Conservation (phyloP, 64 coral and sea anemone genomes). For the Stichodactyla mertensii region DNA sequence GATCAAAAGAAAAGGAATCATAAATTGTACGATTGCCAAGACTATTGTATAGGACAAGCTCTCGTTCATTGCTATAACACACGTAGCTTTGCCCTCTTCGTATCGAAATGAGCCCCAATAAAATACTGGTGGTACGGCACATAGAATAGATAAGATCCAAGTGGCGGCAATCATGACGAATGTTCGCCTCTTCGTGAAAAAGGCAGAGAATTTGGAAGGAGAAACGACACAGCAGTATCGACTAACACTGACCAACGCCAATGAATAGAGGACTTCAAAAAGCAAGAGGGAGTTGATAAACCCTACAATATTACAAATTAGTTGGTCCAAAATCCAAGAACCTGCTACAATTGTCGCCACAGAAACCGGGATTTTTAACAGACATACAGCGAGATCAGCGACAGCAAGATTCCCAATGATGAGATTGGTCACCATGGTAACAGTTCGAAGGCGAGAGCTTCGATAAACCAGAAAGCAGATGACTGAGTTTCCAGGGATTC, state of each 20-base stretch:
- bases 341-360: slow-evolving; percentile 61
- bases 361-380: slow-evolving; percentile 81
- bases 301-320: slow-evolving; percentile 55
- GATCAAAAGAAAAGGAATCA: slow-evolving; percentile 67
- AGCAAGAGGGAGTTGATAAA: slow-evolving; percentile 77
- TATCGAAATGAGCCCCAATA: slow-evolving; percentile 58
- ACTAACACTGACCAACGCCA: slow-evolving; percentile 77
- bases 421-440: slow-evolving; percentile 78
- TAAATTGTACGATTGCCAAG: slow-evolving; percentile 56
- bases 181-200: slow-evolving; percentile 66
- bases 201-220: slow-evolving; percentile 63
- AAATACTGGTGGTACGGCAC: slow-evolving; percentile 54
- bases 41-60: slow-evolving; percentile 61
- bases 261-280: slow-evolving; percentile 74
- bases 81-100: slow-evolving; percentile 50
- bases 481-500: slow-evolving; percentile 69
- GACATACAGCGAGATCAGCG: slow-evolving; percentile 68
- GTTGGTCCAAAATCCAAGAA: slow-evolving; percentile 28
- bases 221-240: slow-evolving; percentile 90
- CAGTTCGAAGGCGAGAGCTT: slow-evolving; percentile 66
- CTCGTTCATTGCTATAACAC: slow-evolving; percentile 47
- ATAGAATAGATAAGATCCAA: slow-evolving; percentile 60
- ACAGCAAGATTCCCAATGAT: slow-evolving; percentile 80
- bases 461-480: slow-evolving; percentile 73
- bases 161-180: slow-evolving; percentile 54